phyloP scores from a whole-genome alignment of 2,113 vertebrate genomes.

The Corapipo altera region DNA sequence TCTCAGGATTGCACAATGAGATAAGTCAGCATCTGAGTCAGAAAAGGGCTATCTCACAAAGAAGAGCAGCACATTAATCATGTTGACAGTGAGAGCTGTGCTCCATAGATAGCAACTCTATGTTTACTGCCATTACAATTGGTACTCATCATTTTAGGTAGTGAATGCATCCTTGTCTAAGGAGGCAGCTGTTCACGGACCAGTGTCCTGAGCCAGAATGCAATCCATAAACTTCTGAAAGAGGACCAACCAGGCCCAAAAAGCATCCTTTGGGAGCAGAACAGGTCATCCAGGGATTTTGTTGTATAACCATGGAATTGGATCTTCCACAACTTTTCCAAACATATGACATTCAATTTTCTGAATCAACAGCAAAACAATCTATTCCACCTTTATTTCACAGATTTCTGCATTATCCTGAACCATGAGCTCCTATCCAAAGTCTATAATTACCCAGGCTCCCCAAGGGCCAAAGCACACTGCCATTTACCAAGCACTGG shows the following conservation, averaged over 20 bases:
- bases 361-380: not conserved
- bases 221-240: not conserved
- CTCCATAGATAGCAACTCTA: not conserved
- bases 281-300: not conserved
- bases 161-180: not conserved
- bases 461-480: not conserved
- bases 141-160: not conserved
- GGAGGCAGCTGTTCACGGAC: not conserved
- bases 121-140: not conserved
- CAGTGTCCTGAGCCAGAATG: not conserved
- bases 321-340: not conserved
- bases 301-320: not conserved
- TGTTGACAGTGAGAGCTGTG: not conserved
- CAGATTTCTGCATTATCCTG: not conserved
- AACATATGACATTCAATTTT: not conserved
- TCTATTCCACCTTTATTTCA: not conserved
- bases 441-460: not conserved
- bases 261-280: not conserved
- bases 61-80: not conserved
- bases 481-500: not conserved
- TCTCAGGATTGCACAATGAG: not conserved
- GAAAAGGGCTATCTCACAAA: not conserved
- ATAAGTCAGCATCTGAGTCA: constrained; percentile 1
- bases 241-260: not conserved
- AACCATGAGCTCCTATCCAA: not conserved